Evolutionary conservation across 2,888 invertebrate genomes (phyloP).

Genomic region (Hemaris fuciformis): DNA sequence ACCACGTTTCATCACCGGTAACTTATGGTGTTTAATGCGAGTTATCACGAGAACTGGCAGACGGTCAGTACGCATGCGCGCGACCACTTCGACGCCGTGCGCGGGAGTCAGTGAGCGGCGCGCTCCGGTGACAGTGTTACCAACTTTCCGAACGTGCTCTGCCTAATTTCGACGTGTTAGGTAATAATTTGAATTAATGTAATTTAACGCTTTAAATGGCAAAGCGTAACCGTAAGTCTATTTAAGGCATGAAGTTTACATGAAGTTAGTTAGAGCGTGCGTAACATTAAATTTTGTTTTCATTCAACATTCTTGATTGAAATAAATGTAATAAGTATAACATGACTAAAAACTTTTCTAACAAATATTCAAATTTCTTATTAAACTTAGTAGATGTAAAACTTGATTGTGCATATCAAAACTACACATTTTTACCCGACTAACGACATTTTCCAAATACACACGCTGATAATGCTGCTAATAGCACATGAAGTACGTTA

Average conservation of each 20-base stretch:
- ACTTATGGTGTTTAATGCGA: constrained; percentile 9
- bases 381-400: too few species aligned
- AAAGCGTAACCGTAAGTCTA: not conserved
- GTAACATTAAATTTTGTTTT: too few species aligned
- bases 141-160: constrained; percentile 18
- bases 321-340: too few species aligned
- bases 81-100: constrained; percentile 31
- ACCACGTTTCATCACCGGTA: constrained; percentile 48
- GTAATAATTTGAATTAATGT: constrained; percentile 2
- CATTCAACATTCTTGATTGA: too few species aligned
- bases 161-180: not conserved
- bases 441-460: too few species aligned
- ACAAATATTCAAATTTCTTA: too few species aligned
- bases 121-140: constrained; percentile 14
- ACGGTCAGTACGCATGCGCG: constrained; percentile 24
- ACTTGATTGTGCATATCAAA: too few species aligned
- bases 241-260: not conserved
- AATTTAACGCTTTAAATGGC: not conserved
- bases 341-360: too few species aligned
- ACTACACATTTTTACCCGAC: too few species aligned
- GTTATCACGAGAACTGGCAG: constrained; percentile 17
- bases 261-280: too few species aligned
- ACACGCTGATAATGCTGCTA: too few species aligned
- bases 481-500: too few species aligned
- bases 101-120: constrained; percentile 37